Evolutionary conservation across 30 jellyfish, hydroid and myxozoan species (phyloP), one percentile per base, ranked within the genome.

Genomic region (Aurelia sp.): DNA sequence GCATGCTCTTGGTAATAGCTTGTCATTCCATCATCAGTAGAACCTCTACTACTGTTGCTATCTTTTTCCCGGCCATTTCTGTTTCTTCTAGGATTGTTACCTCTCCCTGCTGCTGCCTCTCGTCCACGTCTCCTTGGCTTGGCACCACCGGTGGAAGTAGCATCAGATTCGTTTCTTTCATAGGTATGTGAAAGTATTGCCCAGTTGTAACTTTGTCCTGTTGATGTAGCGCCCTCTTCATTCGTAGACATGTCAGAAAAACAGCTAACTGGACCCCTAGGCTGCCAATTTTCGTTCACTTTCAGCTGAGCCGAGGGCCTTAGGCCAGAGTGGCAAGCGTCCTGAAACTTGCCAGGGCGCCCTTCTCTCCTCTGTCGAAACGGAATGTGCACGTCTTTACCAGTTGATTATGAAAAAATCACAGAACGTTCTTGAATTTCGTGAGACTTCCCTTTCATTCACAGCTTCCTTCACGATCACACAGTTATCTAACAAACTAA

Each of bases 161-260:
- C 55, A 5, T 44, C 55, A 7, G 55, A 44, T 11, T 18, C 33
- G 0, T 13, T n/a, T 59, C 69, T 59, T 55, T 63, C 80, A 78
- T 78, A 62, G 10, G 89, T 12, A 50, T 78, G 80, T 4, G 89
- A 78, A 13, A 78, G 68, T 20, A 78, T 47, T 47, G 80, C 78
- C 89, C 89, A 78, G 72, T 78, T 78, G 41, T 31, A 78, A 11
- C 19, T 40, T 5, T 44, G 60, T 0, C 58, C 24, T 16, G 41
- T 13, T 8, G 16, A 5, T 0, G 16, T 52, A 38, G 69, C 19
- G 1, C 80, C 80, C 30, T 35, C 80, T 6, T 65, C 65, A 24
- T 78, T 68, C 9, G 69, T 61, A 40, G 89, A 74, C 89, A 78
- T 78, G 35, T 44, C 55, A 44, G 55, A 13, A 5, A 44, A 44